Base-by-base conservation (phyloP, 2,113 vertebrate genomes). In the Megatriorchis doriae region DNA sequence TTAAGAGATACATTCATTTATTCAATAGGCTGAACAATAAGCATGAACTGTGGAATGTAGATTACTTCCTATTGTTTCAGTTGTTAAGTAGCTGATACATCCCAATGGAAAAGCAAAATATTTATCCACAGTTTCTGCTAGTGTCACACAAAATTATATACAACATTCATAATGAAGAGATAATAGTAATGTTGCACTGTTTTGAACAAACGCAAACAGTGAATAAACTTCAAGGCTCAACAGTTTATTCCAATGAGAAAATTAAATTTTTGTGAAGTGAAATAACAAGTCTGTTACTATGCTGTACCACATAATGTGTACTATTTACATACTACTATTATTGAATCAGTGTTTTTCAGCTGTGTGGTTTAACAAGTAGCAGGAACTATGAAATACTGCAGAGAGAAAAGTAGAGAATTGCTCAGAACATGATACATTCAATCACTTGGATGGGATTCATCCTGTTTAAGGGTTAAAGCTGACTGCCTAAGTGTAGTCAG, bases 1-100 rank as follows among this genome's bases (percentile, higher is more conserved):
- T 80, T 87, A 88, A 90, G 86, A 81, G 36, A 66, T 81, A 6
- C 15, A 77, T 90, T 94, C 70, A 70, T 94, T 94, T 93, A 82
- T 87, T 93, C 83, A 95, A 62, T 82, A 80, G 74, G 6, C 29
- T 95, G 80, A 97, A 89, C 47, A 94, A 79, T 79, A 88, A 87
- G 26, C 31, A 77, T 62, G 68, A 83, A 89, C 43, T 63, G 21
- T 74, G 20, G 42, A 90, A 92, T 43, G 63, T 75, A 78, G 68
- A 88, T 92, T 92, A 36, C 40, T 87, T 95, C 42, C 26, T 55
- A 42, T 68, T 70, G 47, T 79, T 87, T 96, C 66, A 70, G 36
- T 89, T 90, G 71, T 94, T 94, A 89, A 53, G 48, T 89, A 85
- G 58, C 65, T 90, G 70, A 80, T 70, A 80, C 9, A 45, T 88